Evolutionary conservation across 2,113 vertebrate species (phyloP).

Genomic region (Talpa occidentalis): DNA sequence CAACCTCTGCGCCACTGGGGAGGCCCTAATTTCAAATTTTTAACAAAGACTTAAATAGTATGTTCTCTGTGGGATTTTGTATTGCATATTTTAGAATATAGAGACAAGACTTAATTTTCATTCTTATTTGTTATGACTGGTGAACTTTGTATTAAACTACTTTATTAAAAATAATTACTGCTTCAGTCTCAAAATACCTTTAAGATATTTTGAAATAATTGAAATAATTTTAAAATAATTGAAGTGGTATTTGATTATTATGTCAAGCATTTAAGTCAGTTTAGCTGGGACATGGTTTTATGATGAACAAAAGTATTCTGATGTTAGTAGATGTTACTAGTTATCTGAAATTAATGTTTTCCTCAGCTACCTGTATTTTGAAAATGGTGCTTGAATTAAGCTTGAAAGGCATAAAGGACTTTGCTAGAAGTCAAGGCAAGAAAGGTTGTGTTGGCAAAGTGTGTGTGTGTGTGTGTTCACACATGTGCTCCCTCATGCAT

Average conservation of each 20-base stretch:
- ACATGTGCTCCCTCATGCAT: background rate
- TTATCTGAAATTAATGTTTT: background rate
- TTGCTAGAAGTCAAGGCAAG: background rate
- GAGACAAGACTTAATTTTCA: background rate
- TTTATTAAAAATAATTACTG: background rate
- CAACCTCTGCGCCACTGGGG: no score
- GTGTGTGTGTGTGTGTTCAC: background rate
- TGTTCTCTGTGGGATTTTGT: background rate
- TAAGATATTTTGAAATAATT: background rate
- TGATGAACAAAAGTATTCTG: background rate
- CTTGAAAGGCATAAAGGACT: background rate
- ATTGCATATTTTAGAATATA: background rate
- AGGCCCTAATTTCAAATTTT: background rate
- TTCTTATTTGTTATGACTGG: background rate
- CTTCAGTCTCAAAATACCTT: background rate
- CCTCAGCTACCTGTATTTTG: background rate
- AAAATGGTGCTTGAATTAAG: background rate
- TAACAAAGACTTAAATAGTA: background rate
- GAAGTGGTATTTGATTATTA: background rate
- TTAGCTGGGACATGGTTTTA: background rate
- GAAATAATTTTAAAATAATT: background rate
- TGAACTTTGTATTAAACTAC: background rate
- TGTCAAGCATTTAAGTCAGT: background rate
- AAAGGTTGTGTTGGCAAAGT: background rate
- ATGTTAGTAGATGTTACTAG: background rate